Percentiles rank a stretch among this genome's conserved stretches.
Evolutionary conservation across 2,113 vertebrate species (phyloP).

Genomic region (Ellobius talpinus): DNA sequence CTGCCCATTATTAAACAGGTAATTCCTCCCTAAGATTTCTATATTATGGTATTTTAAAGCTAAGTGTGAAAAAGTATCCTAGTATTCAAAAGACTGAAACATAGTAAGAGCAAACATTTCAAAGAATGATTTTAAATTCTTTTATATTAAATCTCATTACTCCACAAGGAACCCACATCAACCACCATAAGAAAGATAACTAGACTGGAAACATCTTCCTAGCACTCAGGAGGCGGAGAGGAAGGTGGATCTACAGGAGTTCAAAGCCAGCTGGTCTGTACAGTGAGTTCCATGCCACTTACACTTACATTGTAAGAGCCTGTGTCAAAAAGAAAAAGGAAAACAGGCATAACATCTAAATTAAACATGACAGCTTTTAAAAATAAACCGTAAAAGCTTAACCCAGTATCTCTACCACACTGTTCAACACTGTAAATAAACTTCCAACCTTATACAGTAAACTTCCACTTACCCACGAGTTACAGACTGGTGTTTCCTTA

Average conservation of each 20-base stretch:
- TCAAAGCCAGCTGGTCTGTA: not conserved
- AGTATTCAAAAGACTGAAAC: not conserved
- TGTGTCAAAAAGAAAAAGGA: not conserved
- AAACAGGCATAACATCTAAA: not conserved
- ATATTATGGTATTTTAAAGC: not conserved
- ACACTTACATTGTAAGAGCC: not conserved
- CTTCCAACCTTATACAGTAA: conserved; percentile 46
- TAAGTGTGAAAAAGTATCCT: not conserved
- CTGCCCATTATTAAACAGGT: not conserved
- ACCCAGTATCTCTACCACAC: not conserved
- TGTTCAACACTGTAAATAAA: conserved; percentile 46
- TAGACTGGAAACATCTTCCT: conserved; percentile 9
- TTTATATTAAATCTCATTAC: conserved; percentile 53
- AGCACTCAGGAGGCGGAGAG: not conserved
- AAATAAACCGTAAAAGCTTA: conserved; percentile 35
- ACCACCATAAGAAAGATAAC: not conserved
- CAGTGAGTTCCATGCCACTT: not conserved
- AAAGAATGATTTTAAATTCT: conserved; percentile 37
- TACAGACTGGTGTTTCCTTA: conserved; percentile 59
- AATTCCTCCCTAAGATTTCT: not conserved
- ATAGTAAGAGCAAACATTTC: not conserved
- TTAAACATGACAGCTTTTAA: not conserved
- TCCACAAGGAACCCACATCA: conserved; percentile 17
- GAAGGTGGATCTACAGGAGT: not conserved
- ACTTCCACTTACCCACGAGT: conserved; percentile 43